Percentiles rank a stretch among this genome's conserved stretches.
Evolutionary conservation across 92 coral and sea anemone genomes (phyloP).

Genomic region (Muricea muricata): DNA sequence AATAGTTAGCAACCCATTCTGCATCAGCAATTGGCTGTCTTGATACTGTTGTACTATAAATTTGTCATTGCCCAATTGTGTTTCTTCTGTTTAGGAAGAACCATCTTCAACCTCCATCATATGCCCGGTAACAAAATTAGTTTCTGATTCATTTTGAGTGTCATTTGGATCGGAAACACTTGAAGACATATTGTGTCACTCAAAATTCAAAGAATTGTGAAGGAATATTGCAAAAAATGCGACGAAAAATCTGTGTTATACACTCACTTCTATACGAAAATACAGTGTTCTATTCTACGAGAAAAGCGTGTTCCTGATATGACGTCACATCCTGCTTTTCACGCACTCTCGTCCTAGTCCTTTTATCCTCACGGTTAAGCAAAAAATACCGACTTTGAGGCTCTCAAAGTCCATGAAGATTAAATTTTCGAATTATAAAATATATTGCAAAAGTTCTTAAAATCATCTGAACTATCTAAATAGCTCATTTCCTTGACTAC

Average conservation of each 20-base stretch:
- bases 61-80: not conserved
- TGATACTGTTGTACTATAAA: not conserved
- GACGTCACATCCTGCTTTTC: not conserved
- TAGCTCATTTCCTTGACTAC: not conserved
- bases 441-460: not conserved
- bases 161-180: not conserved
- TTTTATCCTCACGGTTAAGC: not conserved
- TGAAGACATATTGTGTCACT: not conserved
- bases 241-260: not conserved
- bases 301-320: not conserved
- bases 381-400: not conserved
- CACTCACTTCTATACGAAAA: not conserved
- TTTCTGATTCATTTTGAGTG: not conserved
- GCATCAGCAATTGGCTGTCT: not conserved
- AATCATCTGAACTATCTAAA: not conserved
- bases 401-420: not conserved
- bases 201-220: not conserved
- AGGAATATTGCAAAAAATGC: not conserved
- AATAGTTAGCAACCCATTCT: not conserved
- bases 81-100: not conserved
- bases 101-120: not conserved
- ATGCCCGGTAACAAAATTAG: not conserved
- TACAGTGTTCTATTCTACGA: not conserved
- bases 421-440: too few relatives aligned
- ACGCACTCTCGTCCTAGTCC: not conserved